Base-by-base conservation (phyloP, 2,888 invertebrate genomes). In the Epicampocera succincta region DNA sequence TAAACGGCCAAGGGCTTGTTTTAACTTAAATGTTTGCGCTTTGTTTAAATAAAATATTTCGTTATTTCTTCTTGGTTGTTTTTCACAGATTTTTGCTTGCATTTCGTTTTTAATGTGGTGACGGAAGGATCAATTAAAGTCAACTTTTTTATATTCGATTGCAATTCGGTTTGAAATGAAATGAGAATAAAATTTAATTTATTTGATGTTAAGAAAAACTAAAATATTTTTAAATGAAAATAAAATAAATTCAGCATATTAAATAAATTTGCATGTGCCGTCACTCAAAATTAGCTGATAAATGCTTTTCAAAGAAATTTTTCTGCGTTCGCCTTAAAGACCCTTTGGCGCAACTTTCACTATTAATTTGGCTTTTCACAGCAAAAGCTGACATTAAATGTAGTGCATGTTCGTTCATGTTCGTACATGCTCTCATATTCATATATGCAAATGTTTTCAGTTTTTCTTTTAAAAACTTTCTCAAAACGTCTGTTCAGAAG, bases 241-340 rank as follows among this genome's bases (percentile, higher is more conserved):
- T 33, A 9, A 33, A 33, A 8, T 33, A 33, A 33, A 33, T 33
- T 33, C 6, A 33, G 33, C 33, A n/a, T 66, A n/a, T 21, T 21
- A 40, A 12, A 21, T 50, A n/a, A n/a, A 25, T 65, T 33, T 48
- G 13, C 56, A 48, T 50, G 40, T 65, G 77, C 15, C 61, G 60
- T 44, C 68, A 76, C 54, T 69, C 52, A 61, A 46, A 78, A 74
- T 75, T 65, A 44, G 69, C 69, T 80, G 74, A 66, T 71, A 75
- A 48, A 65, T 74, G 12, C 71, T 46, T 25, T 46, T n/a, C 13
- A 40, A 50, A 50, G 21, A 61, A 25, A 1, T n/a, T 21, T 3
- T 52, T 15, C 1, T 17, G 15, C 13, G 4, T 50, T 4, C 29
- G 6, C 13, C 25, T 33, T 4, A 19, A 17, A 33, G 2, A 13